Base-by-base conservation (phyloP, 2,888 invertebrate genomes). In the Xestia sexstrigata region DNA sequence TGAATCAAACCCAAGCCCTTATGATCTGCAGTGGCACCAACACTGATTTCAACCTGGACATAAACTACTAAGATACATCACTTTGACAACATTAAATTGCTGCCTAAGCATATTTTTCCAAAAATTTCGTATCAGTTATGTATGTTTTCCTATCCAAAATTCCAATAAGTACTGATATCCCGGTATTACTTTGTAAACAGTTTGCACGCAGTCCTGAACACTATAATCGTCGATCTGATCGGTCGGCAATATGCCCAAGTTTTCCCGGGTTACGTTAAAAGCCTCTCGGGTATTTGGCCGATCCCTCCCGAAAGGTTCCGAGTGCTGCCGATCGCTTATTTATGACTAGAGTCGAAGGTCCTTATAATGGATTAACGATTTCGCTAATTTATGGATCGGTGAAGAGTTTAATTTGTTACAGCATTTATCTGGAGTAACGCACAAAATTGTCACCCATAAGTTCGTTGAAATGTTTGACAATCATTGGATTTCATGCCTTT, bases 231-330 rank as follows among this genome's bases (percentile, higher is more conserved):
- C 35, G 35, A 35, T 35, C 39, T 63, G 55, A 71, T 78, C 83
- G 78, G 35, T 49, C 45, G 55, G 66, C 66, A 71, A 81, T 70
- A 52, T 83, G 58, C 67, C 67, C 30, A 35, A 65, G 67, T 42
- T 80, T 49, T 70, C 49, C 62, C 30, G 23, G 30, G 39, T 11
- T n/a, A 78, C 62, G 58, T 49, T 81, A 82, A 76, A 71, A 71
- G 62, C 49, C 83, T 78, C 67, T 78, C 11, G 78, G 83, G 80
- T 45, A 39, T 67, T 71, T 26, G 2, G 8, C 71, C 83, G 67
- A 71, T 42, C 62, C 58, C 9, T 30, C 35, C 60, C 58, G 45
- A 70, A 42, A 35, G 55, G 26, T 76, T 49, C 47, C 68, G 73
- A 80, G 17, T 26, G 20, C 17, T 45, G 15, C 42, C 45, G 30